Conservation (phyloP, 2,888 invertebrate genomes). For the Limenitis camilla region DNA sequence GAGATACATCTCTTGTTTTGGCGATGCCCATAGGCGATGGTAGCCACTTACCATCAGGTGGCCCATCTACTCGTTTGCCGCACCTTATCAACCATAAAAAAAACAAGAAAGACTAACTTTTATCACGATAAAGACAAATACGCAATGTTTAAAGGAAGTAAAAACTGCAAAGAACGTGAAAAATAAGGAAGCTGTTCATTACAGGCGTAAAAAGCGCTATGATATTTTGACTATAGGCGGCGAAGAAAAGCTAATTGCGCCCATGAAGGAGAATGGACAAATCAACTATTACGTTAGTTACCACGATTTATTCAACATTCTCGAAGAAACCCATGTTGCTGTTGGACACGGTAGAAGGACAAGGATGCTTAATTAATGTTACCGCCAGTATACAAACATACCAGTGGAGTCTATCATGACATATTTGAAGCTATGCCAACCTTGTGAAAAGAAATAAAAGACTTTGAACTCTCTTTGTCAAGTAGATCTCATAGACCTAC, state of each 20-base stretch:
- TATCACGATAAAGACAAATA: background rate
- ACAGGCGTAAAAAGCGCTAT: background rate
- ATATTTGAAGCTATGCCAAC: background rate
- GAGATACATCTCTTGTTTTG: too few species aligned
- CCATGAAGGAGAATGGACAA: background rate
- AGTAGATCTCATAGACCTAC: background rate
- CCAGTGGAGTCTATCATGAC: background rate
- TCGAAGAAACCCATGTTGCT: background rate
- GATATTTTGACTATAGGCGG: background rate
- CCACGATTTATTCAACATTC: background rate
- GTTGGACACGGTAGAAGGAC: background rate
- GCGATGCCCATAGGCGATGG: too few species aligned
- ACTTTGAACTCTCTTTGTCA: too few species aligned
- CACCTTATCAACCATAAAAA: too few species aligned
- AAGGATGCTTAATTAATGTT: conserved; percentile 1
- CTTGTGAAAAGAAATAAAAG: too few species aligned
- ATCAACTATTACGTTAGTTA: background rate
- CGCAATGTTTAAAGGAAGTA: background rate
- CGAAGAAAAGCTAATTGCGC: background rate
- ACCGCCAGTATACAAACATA: background rate
- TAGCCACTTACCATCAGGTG: too few species aligned
- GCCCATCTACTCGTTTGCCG: too few species aligned
- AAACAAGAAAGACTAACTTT: background rate
- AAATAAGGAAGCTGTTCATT: background rate
- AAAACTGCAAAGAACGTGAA: conserved; percentile 1